phyloP scores from a whole-genome alignment of 2,888 invertebrate genomes.

The Eristalis pertinax region DNA sequence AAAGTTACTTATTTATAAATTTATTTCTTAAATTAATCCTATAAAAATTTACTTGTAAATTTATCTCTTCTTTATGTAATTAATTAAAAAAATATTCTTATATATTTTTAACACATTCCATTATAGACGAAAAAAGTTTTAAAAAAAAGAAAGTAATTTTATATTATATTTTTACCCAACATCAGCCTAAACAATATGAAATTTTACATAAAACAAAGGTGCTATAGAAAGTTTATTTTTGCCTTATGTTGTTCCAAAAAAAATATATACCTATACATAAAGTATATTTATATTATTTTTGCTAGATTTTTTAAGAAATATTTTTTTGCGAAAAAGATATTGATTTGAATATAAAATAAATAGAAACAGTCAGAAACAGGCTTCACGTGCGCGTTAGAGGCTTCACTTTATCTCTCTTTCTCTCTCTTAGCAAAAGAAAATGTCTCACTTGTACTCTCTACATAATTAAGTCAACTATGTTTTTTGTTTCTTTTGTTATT shows the following conservation, averaged over 20 bases:
- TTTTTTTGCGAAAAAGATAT: constrained; percentile 62
- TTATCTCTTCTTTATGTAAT: constrained; percentile 55
- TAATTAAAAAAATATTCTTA: constrained; percentile 60
- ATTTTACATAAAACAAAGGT: constrained; percentile 76
- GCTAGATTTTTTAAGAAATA: constrained; percentile 66
- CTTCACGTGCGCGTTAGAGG: constrained; percentile 63
- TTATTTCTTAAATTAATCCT: constrained; percentile 48
- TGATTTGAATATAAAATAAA: constrained; percentile 51
- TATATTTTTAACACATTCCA: constrained; percentile 73
- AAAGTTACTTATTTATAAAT: constrained; percentile 48
- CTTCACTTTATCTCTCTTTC: constrained; percentile 57
- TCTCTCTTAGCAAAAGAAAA: constrained; percentile 50
- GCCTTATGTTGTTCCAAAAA: constrained; percentile 73
- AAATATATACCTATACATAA: constrained; percentile 52
- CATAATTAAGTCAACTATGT: constrained; percentile 46
- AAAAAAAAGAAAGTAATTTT: constrained; percentile 51
- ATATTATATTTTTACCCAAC: constrained; percentile 51
- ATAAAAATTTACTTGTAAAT: constrained; percentile 54
- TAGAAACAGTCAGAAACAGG: constrained; percentile 19
- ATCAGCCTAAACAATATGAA: constrained; percentile 67
- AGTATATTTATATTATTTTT: constrained; percentile 50
- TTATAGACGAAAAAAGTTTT: constrained; percentile 62
- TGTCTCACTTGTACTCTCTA: constrained; percentile 54
- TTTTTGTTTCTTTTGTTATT: constrained; percentile 34
- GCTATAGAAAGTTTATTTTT: constrained; percentile 79